phyloP scores from a whole-genome alignment of 1,140 invertebrate species.

The Hyposmocoma kahamanoa region DNA sequence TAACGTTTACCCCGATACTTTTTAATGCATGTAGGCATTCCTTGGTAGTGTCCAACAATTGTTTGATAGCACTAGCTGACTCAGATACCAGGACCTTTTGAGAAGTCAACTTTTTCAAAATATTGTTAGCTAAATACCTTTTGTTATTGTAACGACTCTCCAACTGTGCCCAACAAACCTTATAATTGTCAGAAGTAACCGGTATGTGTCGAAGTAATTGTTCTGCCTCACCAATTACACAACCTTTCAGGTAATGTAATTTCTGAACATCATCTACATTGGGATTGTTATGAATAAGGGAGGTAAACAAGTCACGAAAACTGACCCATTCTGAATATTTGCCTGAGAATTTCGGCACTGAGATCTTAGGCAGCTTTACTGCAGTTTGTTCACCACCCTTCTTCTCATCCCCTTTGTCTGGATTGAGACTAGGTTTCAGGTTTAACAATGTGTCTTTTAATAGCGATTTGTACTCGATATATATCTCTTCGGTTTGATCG shows the following conservation, averaged over 20 bases:
- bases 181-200: slow-evolving; percentile 2
- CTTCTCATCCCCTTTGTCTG: too few relatives aligned
- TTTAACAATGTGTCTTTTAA: too few relatives aligned
- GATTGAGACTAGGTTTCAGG: too few relatives aligned
- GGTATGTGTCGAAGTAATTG: neutral
- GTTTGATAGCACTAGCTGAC: neutral
- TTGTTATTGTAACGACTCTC: neutral
- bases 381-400: too few relatives aligned
- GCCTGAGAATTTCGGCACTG: slow-evolving; percentile 8
- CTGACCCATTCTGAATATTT: slow-evolving; percentile 8
- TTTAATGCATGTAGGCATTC: neutral
- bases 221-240: slow-evolving; percentile 1
- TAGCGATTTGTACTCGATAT: too few relatives aligned
- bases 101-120: neutral
- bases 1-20: neutral
- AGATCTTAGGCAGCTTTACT: slow-evolving; percentile 8
- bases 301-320: slow-evolving; percentile 10
- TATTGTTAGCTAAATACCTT: neutral
- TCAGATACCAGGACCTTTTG: neutral
- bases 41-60: neutral
- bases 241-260: slow-evolving; percentile 11
- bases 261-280: slow-evolving; percentile 12
- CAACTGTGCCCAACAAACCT: neutral
- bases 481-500: too few relatives aligned
- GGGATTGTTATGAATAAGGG: slow-evolving; percentile 9